Evolutionary conservation across 2,797 vertebrate genomes (phyloP).

Genomic region (Alauda arvensis): DNA sequence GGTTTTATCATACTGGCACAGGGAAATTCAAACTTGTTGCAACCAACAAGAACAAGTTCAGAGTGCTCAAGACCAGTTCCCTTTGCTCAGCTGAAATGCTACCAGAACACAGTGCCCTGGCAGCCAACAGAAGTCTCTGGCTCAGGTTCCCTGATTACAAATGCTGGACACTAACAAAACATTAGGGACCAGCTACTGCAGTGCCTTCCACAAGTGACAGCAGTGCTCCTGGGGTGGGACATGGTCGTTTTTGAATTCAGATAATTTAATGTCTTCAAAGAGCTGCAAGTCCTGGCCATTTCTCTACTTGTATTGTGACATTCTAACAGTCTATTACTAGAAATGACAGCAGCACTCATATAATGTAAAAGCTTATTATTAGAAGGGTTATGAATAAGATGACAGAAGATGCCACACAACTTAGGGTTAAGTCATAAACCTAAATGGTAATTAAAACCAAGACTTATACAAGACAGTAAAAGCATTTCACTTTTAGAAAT

Average conservation of each 20-base stretch:
- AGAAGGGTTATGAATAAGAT: not conserved
- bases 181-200: not conserved
- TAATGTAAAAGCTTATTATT: not conserved
- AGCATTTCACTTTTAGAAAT: not conserved
- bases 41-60: not conserved
- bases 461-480: not conserved
- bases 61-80: not conserved
- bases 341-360: not conserved
- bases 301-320: not conserved
- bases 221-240: not conserved
- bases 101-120: not conserved
- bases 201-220: not conserved
- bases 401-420: not conserved
- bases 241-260: fast-evolving
- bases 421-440: not conserved
- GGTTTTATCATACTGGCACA: not conserved
- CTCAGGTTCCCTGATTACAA: not conserved
- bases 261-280: not conserved
- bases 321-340: not conserved
- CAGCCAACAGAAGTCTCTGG: not conserved
- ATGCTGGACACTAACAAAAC: not conserved
- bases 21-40: not conserved
- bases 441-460: not conserved
- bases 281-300: not conserved
- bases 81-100: not conserved